phyloP scores from a whole-genome alignment of 2,113 vertebrate genomes.

The Ctenodactylus gundi region DNA sequence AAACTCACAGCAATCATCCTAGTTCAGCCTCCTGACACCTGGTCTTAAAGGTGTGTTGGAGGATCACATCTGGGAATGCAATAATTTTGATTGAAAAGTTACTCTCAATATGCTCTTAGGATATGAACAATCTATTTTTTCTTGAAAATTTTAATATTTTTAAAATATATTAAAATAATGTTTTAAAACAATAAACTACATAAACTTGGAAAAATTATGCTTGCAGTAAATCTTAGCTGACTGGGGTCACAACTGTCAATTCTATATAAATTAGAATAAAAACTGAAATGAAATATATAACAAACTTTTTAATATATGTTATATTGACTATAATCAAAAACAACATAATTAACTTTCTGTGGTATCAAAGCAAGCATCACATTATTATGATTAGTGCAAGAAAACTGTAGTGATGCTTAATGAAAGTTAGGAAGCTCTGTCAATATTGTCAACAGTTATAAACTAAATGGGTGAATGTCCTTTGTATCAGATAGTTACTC shows the following conservation, averaged over 20 bases:
- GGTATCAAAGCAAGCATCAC: conserved; percentile 38
- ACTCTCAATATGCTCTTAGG: neutral
- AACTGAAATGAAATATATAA: conserved; percentile 27
- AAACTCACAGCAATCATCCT: no score
- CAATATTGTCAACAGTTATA: conserved; percentile 21
- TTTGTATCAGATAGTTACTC: neutral
- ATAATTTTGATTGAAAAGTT: neutral
- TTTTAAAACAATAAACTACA: neutral
- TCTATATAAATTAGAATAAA: conserved; percentile 10
- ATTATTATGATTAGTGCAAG: conserved; percentile 57
- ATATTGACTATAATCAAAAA: conserved; percentile 43
- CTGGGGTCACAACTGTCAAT: neutral
- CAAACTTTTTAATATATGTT: conserved; percentile 12
- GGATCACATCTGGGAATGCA: no score
- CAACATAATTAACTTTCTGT: conserved; percentile 51
- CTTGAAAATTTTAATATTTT: neutral
- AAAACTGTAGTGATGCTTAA: conserved; percentile 44
- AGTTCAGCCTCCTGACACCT: no score
- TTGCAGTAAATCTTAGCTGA: neutral
- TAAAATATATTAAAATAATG: neutral
- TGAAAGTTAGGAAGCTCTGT: conserved; percentile 47
- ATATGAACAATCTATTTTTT: neutral
- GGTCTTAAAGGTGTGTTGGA: no score
- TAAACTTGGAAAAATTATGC: neutral
- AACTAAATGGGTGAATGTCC: conserved; percentile 8